Evolutionary conservation across 2,888 invertebrate species (phyloP), one percentile per base, ranked within the genome.

Genomic region (Pardosa pseudoannulata): DNA sequence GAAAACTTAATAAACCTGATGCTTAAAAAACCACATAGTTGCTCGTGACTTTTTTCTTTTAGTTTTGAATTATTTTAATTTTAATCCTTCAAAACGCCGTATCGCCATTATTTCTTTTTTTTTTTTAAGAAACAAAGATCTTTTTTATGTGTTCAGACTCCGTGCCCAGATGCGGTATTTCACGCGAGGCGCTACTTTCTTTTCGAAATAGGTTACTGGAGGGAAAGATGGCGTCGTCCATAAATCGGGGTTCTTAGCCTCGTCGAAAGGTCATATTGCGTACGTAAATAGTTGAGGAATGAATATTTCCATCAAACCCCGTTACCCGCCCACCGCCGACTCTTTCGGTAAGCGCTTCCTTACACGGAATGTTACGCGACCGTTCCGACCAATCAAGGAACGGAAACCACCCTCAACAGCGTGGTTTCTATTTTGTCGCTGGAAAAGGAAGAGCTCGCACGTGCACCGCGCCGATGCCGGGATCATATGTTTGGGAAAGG

Each of bases 341-440:
- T 56, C 56, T 56, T 36, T 56, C 56, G 56, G 56, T 56, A 56
- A 56, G 56, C 56, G 56, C 56, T 56, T 56, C 56, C 56, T 56
- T 56, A 56, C 56, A 56, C 23, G 56, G 56, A 56, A 56, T 23
- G 19, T 56, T 56, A 3, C 23, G 16, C 5, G 56, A 56, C 19
- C 11, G 2, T 11, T 56, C 23, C 23, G 56, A 56, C 56, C 56
- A 56, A 56, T 56, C 19, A 56, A 56, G 56, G 56, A 56, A 70
- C n/a, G 36, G 28, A 28, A 70, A 16, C 70, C 70, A 70, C 70
- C 70, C 70, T 70, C 70, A 27, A 36, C 41, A 36, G 16, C 39
- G 41, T 16, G 27, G 19, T 6, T 41, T 39, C 70, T 70, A 70
- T 70, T 70, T 70, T 70, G 36, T 70, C 70, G 36, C 70, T 70